Percentiles rank a stretch among this genome's conserved stretches.
These are phyloP conservation scores for Theretra japonica DNA, from an alignment of 2,888 invertebrate genomes.

Conservation along the genomic window DNA sequence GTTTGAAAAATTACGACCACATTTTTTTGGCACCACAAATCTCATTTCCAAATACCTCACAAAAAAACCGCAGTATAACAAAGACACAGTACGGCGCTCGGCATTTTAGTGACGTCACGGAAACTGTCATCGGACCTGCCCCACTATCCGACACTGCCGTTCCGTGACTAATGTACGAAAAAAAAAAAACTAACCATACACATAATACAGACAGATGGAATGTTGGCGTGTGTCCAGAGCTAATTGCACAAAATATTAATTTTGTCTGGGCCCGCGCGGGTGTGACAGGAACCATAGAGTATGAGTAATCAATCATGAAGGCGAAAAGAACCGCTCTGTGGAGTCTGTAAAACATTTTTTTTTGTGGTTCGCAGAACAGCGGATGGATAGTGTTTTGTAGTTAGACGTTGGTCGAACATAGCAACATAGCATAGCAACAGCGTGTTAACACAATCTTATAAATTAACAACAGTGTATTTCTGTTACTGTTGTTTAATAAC, in stretches of 20 bases:
- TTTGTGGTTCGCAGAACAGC: not conserved
- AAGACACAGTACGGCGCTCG: constrained; percentile 8
- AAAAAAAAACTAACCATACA: not conserved
- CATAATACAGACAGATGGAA: constrained; percentile 23
- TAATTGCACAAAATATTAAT: constrained; percentile 33
- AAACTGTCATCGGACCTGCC: constrained; percentile 16
- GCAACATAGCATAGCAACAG: no score
- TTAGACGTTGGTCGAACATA: not conserved
- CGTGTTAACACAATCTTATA: no score
- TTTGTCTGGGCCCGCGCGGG: constrained; percentile 15
- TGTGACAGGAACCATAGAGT: constrained; percentile 16
- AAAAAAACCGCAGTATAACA: constrained; percentile 2
- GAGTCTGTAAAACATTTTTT: not conserved
- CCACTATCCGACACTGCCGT: constrained; percentile 16
- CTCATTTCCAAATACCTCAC: not conserved
- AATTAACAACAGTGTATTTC: no score
- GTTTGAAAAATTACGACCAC: no score
- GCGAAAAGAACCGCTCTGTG: not conserved
- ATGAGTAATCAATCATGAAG: constrained; percentile 22
- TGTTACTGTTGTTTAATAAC: no score
- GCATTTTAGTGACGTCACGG: not conserved
- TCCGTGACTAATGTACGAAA: constrained; percentile 16
- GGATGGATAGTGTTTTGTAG: not conserved
- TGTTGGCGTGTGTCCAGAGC: constrained; percentile 26
- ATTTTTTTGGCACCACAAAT: not conserved